Base-by-base conservation (phyloP, 2,113 vertebrate genomes). In the Poeciliopsis occidentalis region DNA sequence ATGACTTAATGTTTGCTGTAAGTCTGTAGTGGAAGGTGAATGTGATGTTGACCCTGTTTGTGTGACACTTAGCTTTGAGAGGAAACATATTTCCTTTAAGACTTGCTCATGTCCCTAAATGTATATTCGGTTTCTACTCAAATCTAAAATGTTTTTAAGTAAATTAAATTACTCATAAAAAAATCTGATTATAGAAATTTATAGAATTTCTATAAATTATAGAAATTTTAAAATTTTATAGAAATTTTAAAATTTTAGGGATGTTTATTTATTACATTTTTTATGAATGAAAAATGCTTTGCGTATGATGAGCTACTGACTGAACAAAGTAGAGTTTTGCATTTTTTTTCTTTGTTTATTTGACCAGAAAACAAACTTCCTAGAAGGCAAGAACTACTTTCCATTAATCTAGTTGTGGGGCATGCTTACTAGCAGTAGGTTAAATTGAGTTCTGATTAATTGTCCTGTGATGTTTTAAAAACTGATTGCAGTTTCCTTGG, bases 1-100 rank as follows among this genome's bases (percentile, higher is more conserved):
- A 47, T 69, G 24, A 37, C 78, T 76, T 82, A 41, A 67, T 80
- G 57, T 57, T 37, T 61, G n/a, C 51, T 57, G 51, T 24, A 2
- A n/a, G 24, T 57, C 72, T 15, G n/a, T 71, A 37, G 31, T 62
- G 64, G 44, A 12, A 63, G 19, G 34, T 15, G 19, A 75, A n/a
- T 27, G 30, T 44, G 41, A 41, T 37, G 17, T 63, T 10, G 12
- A 0, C 0, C 27, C 13, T 32, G 29, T 60, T 73, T 64, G n/a
- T 34, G 39, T 63, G 41, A 37, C 66, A 29, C 3, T 51, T n/a
- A 47, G 39, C 39, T 17, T 19, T 3, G 17, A 62, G 65, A 19
- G 44, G 51, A 24, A 75, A 47, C 24, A 2, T 44, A 1, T 63
- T 31, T 30, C 7, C 15, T 30, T 31, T 63, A 2, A 31, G 30